Base-by-base conservation (phyloP, 1,140 invertebrate species). In the Zelostemma sp. region DNA sequence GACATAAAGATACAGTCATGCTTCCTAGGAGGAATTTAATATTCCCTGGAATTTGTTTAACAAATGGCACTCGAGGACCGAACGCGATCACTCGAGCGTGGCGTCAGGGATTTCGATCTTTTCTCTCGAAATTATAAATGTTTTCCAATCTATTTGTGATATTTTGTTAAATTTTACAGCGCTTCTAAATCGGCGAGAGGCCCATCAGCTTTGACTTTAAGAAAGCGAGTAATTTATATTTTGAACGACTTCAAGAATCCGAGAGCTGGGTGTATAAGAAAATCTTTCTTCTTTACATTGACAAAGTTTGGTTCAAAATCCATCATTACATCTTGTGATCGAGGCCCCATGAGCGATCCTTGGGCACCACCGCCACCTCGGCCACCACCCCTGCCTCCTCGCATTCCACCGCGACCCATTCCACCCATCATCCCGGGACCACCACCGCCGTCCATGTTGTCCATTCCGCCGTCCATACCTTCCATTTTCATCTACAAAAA, bases 241-340 rank as follows among this genome's bases (percentile, higher is more conserved):
- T n/a, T n/a, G n/a, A n/a, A n/a, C n/a, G n/a, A n/a, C n/a, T n/a
- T n/a, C n/a, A n/a, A n/a, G n/a, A n/a, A n/a, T n/a, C n/a, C n/a
- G n/a, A n/a, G n/a, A n/a, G n/a, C n/a, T n/a, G n/a, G n/a, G n/a
- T n/a, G n/a, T n/a, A n/a, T n/a, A n/a, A n/a, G n/a, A n/a, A n/a
- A n/a, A n/a, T n/a, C n/a, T n/a, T n/a, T n/a, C n/a, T n/a, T n/a
- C n/a, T n/a, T n/a, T n/a, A n/a, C n/a, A n/a, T n/a, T n/a, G n/a
- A n/a, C n/a, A n/a, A n/a, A n/a, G n/a, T n/a, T n/a, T n/a, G n/a
- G n/a, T n/a, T n/a, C n/a, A n/a, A n/a, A n/a, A n/a, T n/a, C n/a
- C n/a, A n/a, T n/a, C n/a, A n/a, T 84, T 75, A 81, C 80, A 67
- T 86, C 85, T 77, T 84, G 82, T 3, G 81, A 83, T 61, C 81